Evolutionary conservation across 2,888 invertebrate species (phyloP), one percentile per base, ranked within the genome.

Genomic region (Perizoma affinitatum): DNA sequence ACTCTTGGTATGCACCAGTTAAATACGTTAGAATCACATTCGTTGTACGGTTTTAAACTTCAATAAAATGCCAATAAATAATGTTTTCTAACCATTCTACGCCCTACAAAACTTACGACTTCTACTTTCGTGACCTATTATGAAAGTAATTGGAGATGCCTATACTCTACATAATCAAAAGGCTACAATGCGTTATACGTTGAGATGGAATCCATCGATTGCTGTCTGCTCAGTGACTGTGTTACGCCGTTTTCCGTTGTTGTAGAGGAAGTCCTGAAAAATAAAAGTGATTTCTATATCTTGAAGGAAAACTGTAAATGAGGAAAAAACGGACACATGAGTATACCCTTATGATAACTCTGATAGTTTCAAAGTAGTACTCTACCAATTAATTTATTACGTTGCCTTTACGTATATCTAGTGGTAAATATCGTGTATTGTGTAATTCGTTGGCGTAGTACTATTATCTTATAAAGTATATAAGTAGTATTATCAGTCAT

Each of bases 261-360:
- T 4, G 84, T 82, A 4, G 91, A 90, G 4, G 91, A 90, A 22
- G 78, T 86, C 36, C 91, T 90, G 85, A 41, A 85, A 84, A 42
- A 4, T 63, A 57, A 60, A 50, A 10, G 4, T 10, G n/a, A 10
- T 42, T 42, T 42, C 4, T 4, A 0, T 0, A 42, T 5, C 42
- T n/a, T n/a, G 5, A 42, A 4, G 6, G 5, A 10, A 42, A 42
- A 42, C 4, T 6, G 1, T 10, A 42, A 1, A 6, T 10, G n/a
- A n/a, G 10, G 42, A 10, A 10, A 40, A 42, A 36, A 22, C 22
- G 22, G 22, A 22, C 1, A 22, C 22, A 22, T 22, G 22, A 22
- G n/a, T n/a, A n/a, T n/a, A n/a, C n/a, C n/a, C n/a, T n/a, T n/a
- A n/a, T n/a, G n/a, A n/a, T n/a, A n/a, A n/a, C n/a, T n/a, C n/a